These are phyloP conservation scores for Charina bottae DNA, from an alignment of 2,113 vertebrate genomes.

Conservation along the genomic window DNA sequence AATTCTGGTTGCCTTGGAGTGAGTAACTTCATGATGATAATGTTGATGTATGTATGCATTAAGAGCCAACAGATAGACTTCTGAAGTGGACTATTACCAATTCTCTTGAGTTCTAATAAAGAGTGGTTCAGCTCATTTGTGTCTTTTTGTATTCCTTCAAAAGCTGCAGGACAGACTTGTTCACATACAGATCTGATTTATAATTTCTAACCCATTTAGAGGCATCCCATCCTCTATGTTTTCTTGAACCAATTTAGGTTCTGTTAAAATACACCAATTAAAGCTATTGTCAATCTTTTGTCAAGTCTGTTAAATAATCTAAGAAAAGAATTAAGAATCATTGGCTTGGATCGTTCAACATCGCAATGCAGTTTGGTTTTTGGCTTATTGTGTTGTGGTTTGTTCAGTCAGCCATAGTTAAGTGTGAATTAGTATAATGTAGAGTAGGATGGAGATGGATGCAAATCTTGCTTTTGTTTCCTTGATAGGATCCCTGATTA, in stretches of 20 bases:
- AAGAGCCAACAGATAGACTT: background rate
- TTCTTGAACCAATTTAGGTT: background rate
- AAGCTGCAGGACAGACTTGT: background rate
- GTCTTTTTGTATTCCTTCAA: background rate
- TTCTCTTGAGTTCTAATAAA: background rate
- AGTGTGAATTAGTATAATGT: background rate
- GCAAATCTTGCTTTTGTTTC: background rate
- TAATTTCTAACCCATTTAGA: background rate
- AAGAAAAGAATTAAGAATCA: background rate
- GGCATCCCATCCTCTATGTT: background rate
- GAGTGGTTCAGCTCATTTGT: background rate
- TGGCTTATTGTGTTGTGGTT: background rate
- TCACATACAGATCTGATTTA: background rate
- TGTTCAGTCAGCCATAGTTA: background rate
- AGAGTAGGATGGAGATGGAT: background rate
- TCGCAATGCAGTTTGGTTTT: background rate
- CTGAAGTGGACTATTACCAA: background rate
- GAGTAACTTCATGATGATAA: background rate
- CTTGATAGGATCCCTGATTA: background rate
- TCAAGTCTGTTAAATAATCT: background rate
- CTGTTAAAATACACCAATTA: background rate
- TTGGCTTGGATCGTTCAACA: background rate
- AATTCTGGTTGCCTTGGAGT: background rate
- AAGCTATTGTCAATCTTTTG: background rate
- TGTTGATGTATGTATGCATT: background rate